Percentiles rank a stretch among this genome's conserved stretches.
Conservation (phyloP, 1,140 invertebrate genomes). For the Nymphalis io region DNA sequence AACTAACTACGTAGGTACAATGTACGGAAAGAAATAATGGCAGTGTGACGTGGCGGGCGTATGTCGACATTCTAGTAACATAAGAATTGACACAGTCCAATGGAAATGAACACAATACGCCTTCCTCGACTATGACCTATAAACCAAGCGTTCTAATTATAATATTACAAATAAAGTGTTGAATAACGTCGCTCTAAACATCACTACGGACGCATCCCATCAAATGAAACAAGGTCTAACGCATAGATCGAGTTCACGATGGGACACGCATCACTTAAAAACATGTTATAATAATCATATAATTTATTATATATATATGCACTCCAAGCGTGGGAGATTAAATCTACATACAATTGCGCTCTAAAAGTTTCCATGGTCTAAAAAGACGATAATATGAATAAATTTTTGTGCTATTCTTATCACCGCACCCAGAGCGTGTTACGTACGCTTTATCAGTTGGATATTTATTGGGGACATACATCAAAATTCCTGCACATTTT, state of each 20-base stretch:
- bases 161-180: conserved; percentile 50
- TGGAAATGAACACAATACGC: conserved; percentile 68
- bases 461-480: conserved; percentile 17
- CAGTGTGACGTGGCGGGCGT: conserved; percentile 76
- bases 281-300: conserved; percentile 36
- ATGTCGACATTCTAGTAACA: conserved; percentile 81
- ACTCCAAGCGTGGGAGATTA: conserved; percentile 47
- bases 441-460: conserved; percentile 14
- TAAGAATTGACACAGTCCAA: conserved; percentile 81
- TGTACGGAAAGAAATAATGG: conserved; percentile 59
- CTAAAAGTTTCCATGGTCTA: conserved; percentile 13
- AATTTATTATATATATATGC: conserved; percentile 31
- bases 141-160: conserved; percentile 53
- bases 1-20: conserved; percentile 38
- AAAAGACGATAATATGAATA: conserved; percentile 9
- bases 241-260: conserved; percentile 72
- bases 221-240: conserved; percentile 70
- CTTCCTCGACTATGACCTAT: conserved; percentile 60
- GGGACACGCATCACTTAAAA: conserved; percentile 46
- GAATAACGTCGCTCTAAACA: conserved; percentile 47
- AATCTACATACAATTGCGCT: conserved; percentile 51
- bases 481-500: conserved; percentile 19
- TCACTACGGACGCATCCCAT: conserved; percentile 51
- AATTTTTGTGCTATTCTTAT: conserved; percentile 21
- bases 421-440: conserved; percentile 14